Evolutionary conservation across 2,888 invertebrate genomes (phyloP).

Genomic region (Andrena haemorrhoa): DNA sequence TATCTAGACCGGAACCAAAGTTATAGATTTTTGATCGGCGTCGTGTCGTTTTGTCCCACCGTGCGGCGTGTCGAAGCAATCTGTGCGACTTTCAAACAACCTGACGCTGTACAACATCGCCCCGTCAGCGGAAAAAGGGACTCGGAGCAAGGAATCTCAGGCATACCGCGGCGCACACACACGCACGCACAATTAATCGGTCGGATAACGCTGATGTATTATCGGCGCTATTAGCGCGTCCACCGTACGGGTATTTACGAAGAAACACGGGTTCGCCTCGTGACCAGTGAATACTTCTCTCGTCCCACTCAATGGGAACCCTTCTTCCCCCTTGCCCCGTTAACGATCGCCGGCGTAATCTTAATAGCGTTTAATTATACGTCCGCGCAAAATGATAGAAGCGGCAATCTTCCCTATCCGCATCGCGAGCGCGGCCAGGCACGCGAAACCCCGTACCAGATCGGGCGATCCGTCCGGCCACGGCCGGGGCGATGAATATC

Average conservation of each 20-base stretch:
- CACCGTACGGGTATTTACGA: constrained; percentile 25
- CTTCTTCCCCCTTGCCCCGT: neutral
- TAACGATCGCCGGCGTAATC: constrained; percentile 53
- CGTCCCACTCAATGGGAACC: constrained; percentile 13
- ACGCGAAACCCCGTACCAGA: constrained; percentile 36
- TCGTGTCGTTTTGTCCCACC: too few relatives aligned
- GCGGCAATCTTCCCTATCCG: constrained; percentile 41
- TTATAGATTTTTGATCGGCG: too few relatives aligned
- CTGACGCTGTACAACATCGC: neutral
- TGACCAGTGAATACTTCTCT: constrained; percentile 5
- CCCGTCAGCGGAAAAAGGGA: neutral
- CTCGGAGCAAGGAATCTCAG: neutral
- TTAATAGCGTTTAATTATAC: constrained; percentile 58
- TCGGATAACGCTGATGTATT: constrained; percentile 29
- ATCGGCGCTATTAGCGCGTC: constrained; percentile 43
- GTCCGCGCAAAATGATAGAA: constrained; percentile 45
- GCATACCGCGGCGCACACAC: neutral
- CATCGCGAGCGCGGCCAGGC: constrained; percentile 29
- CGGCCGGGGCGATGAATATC: constrained; percentile 36
- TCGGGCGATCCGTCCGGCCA: constrained; percentile 37
- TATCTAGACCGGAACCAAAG: too few relatives aligned
- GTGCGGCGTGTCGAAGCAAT: neutral
- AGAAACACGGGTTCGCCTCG: neutral
- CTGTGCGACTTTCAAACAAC: neutral
- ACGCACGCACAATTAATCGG: constrained; percentile 4